Evolutionary conservation across 2,113 vertebrate species (phyloP).

Genomic region (Empidonax alnorum): DNA sequence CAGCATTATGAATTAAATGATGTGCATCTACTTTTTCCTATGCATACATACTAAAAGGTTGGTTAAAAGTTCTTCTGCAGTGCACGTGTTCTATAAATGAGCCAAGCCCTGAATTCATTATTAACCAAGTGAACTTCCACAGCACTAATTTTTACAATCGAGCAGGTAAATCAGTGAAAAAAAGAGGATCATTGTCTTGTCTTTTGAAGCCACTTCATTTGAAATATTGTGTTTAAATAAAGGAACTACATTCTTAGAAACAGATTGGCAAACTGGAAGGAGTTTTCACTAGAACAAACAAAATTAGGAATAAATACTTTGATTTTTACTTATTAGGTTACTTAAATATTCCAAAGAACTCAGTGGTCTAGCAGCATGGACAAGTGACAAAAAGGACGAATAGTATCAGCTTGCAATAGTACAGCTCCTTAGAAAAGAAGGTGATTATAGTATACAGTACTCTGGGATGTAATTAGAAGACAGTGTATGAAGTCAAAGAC

Average conservation of each 20-base stretch:
- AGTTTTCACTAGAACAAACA: neutral
- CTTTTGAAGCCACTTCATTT: neutral
- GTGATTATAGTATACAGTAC: neutral
- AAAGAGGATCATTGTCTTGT: neutral
- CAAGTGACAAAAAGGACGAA: neutral
- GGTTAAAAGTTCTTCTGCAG: neutral
- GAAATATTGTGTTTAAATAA: neutral
- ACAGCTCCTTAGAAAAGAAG: neutral
- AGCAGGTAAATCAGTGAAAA: neutral
- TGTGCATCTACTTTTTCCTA: neutral
- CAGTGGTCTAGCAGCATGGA: neutral
- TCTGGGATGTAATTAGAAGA: neutral
- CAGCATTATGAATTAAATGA: neutral
- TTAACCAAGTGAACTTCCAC: neutral
- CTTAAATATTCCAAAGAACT: neutral
- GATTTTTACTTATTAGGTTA: neutral
- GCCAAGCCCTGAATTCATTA: neutral
- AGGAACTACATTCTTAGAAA: neutral
- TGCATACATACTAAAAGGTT: neutral
- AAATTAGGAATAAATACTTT: neutral
- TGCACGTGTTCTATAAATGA: neutral
- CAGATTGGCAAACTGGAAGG: neutral
- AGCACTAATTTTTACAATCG: neutral
- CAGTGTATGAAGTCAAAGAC: constrained; percentile 6
- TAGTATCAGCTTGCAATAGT: neutral